Percentiles rank a stretch among this genome's conserved stretches.
These are phyloP conservation scores for Pseudomyrmex dendroicus DNA, from an alignment of 1,140 invertebrate species.

Conservation along the genomic window DNA sequence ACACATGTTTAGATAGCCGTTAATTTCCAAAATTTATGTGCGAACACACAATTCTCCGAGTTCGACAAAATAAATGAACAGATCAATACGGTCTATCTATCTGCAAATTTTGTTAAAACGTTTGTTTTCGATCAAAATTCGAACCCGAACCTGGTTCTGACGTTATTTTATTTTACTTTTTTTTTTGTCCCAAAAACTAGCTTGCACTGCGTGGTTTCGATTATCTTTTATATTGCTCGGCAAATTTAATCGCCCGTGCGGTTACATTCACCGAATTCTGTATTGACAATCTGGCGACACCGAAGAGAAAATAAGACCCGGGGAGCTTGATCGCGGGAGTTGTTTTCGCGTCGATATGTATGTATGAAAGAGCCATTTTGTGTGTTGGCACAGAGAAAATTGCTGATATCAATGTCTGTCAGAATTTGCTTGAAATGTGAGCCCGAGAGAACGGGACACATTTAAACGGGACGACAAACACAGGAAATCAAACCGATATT, in stretches of 20 bases:
- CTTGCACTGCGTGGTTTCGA: slow-evolving; percentile 16
- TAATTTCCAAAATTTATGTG: background rate
- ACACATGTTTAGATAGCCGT: too few species aligned
- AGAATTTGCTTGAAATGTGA: slow-evolving; percentile 36
- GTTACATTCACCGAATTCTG: slow-evolving; percentile 26
- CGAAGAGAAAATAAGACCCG: slow-evolving; percentile 37
- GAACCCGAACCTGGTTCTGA: background rate
- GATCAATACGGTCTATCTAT: background rate
- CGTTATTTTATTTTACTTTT: background rate
- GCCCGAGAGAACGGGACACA: background rate
- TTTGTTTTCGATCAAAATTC: background rate
- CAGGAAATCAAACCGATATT: slow-evolving; percentile 25
- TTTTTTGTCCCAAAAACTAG: background rate
- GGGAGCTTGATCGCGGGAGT: slow-evolving; percentile 1
- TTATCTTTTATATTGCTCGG: slow-evolving; percentile 18
- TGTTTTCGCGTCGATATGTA: slow-evolving; percentile 13
- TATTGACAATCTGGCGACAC: slow-evolving; percentile 18
- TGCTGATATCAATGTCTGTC: slow-evolving; percentile 34
- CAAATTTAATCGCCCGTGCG: slow-evolving; percentile 41
- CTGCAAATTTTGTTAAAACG: background rate
- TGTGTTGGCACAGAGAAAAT: slow-evolving; percentile 29
- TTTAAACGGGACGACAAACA: background rate
- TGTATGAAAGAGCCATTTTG: slow-evolving; percentile 25
- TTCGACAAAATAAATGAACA: background rate
- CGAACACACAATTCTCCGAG: background rate